A percentile compares a stretch with the other conserved stretches of the same genome.
Evolutionary conservation across 2,888 invertebrate genomes (phyloP).

Genomic region (Lasius fuliginosus): DNA sequence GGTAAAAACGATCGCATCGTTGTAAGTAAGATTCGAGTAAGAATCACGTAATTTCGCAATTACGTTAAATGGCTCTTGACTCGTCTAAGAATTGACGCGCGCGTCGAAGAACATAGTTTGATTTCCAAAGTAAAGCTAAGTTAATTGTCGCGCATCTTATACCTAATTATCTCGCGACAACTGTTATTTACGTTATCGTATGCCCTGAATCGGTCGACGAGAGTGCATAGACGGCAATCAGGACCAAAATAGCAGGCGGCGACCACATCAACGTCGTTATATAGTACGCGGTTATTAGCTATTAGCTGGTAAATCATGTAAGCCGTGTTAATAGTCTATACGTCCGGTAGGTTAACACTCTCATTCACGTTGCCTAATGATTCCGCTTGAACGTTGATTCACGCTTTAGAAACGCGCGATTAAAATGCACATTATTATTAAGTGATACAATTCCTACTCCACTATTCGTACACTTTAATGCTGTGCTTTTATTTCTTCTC

Average conservation of each 20-base stretch:
- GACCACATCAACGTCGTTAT: constrained; percentile 49
- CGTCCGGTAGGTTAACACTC: constrained; percentile 38
- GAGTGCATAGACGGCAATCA: constrained; percentile 4
- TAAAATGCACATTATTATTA: constrained; percentile 9
- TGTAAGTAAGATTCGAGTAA: too few species aligned
- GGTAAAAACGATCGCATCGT: too few species aligned
- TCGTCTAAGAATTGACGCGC: not conserved
- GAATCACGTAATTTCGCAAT: not conserved
- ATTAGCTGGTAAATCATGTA: constrained; percentile 48
- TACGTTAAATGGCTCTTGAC: not conserved
- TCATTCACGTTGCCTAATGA: constrained; percentile 35
- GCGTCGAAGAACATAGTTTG: not conserved
- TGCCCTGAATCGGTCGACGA: not conserved
- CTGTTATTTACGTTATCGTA: constrained; percentile 11
- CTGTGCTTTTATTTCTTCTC: not conserved
- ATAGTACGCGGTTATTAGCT: constrained; percentile 43
- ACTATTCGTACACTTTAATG: not conserved
- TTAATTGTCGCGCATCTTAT: not conserved
- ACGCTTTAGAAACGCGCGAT: not conserved
- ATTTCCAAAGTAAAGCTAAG: not conserved
- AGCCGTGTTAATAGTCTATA: constrained; percentile 46
- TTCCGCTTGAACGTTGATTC: constrained; percentile 12
- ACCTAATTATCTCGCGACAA: not conserved
- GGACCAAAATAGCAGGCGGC: constrained; percentile 32
- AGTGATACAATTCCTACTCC: not conserved